Evolutionary conservation across 2,888 invertebrate species (phyloP), one percentile per base, ranked within the genome.

Genomic region (Apocheima hispidaria): DNA sequence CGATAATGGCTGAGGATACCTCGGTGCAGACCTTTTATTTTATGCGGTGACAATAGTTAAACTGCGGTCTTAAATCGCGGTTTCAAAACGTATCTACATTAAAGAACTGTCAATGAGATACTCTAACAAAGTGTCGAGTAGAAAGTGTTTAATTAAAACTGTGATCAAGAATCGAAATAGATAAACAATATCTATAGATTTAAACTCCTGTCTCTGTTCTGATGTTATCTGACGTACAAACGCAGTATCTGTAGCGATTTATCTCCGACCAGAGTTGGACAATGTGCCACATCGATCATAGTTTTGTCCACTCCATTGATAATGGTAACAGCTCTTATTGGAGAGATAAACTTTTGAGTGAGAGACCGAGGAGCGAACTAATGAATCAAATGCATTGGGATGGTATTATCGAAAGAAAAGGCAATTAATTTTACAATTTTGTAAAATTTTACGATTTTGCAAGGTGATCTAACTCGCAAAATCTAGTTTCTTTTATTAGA

Each of bases 291-390:
- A 91, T 92, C 91, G 77, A 90, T 92, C 91, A 91, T 88, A 83
- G 88, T 90, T 89, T 88, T 83, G 83, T 90, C 75, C 78, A 82
- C 75, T 85, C 76, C 66, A 74, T 79, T 84, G 88, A 90, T 90
- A 88, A 89, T 77, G 71, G 63, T 73, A 81, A 87, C 83, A 87
- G 75, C 78, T 77, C 53, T 58, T 52, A 51, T 48, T 59, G 57
- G 52, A 58, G 59, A 64, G 61, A 64, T 59, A 60, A 58, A 48
- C 41, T 43, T 60, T 56, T 63, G 53, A 66, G 53, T 63, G 41
- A 55, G 46, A 53, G 46, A 50, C 23, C 41, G 49, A 68, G 65
- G 26, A 10, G 1, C 14, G 21, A 60, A 36, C 44, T 63, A 52
- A 71, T 57, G 28, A 65, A 63, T 58, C 55, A 52, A 54, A 67